Evolutionary conservation across 2,888 invertebrate genomes (phyloP).

Genomic region (Adela reaumurella): DNA sequence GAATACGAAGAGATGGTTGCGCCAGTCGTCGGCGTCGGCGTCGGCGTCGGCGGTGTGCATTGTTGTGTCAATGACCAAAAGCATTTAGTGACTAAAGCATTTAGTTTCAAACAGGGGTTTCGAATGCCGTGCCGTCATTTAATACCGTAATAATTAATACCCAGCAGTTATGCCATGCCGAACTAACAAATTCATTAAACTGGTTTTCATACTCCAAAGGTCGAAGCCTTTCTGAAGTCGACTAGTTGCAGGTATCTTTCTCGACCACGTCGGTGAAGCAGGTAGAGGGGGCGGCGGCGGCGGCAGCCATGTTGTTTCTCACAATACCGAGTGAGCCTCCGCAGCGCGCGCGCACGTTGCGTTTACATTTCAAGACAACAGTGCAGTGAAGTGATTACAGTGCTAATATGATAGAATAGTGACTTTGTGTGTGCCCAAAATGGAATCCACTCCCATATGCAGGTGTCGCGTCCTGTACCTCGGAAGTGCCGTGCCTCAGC

Average conservation of each 20-base stretch:
- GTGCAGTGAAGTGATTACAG: neutral
- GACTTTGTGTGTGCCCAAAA: constrained; percentile 17
- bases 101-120: too few relatives aligned
- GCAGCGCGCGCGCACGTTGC: neutral
- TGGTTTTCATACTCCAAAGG: too few relatives aligned
- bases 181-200: too few relatives aligned
- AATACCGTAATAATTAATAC: too few relatives aligned
- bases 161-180: too few relatives aligned
- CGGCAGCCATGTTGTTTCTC: neutral
- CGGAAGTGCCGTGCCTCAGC: constrained; percentile 94
- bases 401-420: neutral
- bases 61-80: too few relatives aligned
- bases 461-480: constrained; percentile 95
- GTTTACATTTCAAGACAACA: neutral
- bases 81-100: too few relatives aligned
- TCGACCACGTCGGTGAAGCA: neutral
- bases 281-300: neutral
- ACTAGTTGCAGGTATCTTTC: neutral
- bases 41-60: too few relatives aligned
- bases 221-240: neutral
- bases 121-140: too few relatives aligned
- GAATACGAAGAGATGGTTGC: too few relatives aligned
- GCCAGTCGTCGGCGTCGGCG: too few relatives aligned
- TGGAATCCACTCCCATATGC: constrained; percentile 90
- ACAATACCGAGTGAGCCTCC: neutral